Base-by-base conservation (phyloP, 1,140 invertebrate genomes). In the Scaptodrosophila lebanonensis region DNA sequence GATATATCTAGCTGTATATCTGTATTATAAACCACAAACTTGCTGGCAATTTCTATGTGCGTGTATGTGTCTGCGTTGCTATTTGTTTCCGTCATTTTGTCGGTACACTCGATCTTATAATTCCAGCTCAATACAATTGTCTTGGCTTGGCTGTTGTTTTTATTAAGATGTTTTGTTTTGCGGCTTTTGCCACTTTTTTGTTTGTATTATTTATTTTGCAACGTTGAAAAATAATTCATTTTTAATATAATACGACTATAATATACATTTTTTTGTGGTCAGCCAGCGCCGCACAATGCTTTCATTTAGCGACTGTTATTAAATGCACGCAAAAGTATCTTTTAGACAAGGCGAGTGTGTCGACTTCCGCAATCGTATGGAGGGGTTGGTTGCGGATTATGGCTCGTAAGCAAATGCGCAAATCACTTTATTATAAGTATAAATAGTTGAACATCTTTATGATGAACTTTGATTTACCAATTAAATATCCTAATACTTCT, bases 401-500 rank as follows among this genome's bases (percentile, higher is more conserved):
- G 56, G 43, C 17, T 49, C n/a, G n/a, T n/a, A 64, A 36, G 42
- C 59, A 64, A 72, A 73, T 72, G 64, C 70, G 64, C 69, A 73
- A 64, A 75, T 75, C 65, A 51, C 9, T 56, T 73, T 69, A 73
- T 73, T 73, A 73, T 64, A n/a, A n/a, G n/a, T n/a, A n/a, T n/a
- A n/a, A n/a, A 63, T 57, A 44, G 45, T 18, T 13, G 22, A 29
- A 44, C n/a, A n/a, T n/a, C n/a, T n/a, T 33, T 58, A 50, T 67
- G 39, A 40, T 13, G n/a, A n/a, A n/a, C n/a, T n/a, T n/a, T n/a
- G n/a, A n/a, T n/a, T n/a, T n/a, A n/a, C n/a, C n/a, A n/a, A n/a
- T n/a, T n/a, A n/a, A n/a, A n/a, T n/a, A n/a, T n/a, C n/a, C n/a
- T n/a, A n/a, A n/a, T n/a, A n/a, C n/a, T n/a, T n/a, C n/a, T n/a